phyloP scores from a whole-genome alignment of 1,140 invertebrate genomes.

The Grapholita molesta region DNA sequence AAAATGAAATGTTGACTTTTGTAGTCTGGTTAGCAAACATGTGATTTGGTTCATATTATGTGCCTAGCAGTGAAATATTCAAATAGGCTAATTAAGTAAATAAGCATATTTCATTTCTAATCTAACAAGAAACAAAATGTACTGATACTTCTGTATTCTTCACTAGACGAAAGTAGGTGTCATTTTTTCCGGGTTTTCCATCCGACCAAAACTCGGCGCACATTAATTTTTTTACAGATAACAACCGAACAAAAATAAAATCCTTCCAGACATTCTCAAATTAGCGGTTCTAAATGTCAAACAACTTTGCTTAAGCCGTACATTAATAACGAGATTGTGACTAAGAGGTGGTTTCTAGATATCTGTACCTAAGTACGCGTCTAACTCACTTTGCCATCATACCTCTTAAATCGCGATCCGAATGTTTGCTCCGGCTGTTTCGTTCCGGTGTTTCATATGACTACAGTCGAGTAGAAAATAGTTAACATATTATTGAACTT shows the following conservation, averaged over 20 bases:
- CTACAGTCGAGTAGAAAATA: neutral
- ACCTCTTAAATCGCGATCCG: slow-evolving; percentile 10
- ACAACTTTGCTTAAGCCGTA: neutral
- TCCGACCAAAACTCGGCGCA: no score
- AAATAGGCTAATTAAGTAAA: no score
- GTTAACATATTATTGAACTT: neutral
- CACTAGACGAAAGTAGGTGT: no score
- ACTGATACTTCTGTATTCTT: no score
- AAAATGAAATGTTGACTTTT: neutral
- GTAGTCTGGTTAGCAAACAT: no score
- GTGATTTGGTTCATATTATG: neutral
- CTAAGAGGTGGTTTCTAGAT: neutral
- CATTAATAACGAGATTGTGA: neutral
- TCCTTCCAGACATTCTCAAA: neutral
- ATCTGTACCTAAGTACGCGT: neutral
- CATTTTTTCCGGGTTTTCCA: no score
- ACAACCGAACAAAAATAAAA: slow-evolving; percentile 20
- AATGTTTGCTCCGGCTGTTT: slow-evolving; percentile 5
- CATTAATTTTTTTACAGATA: no score
- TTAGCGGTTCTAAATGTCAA: neutral
- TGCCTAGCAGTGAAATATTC: neutral
- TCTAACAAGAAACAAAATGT: no score
- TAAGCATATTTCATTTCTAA: no score
- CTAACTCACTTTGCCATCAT: slow-evolving; percentile 7
- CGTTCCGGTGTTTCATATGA: neutral